These are phyloP conservation scores for Gadus chalcogrammus DNA, from an alignment of 2,113 vertebrate species.

Conservation along the genomic window DNA sequence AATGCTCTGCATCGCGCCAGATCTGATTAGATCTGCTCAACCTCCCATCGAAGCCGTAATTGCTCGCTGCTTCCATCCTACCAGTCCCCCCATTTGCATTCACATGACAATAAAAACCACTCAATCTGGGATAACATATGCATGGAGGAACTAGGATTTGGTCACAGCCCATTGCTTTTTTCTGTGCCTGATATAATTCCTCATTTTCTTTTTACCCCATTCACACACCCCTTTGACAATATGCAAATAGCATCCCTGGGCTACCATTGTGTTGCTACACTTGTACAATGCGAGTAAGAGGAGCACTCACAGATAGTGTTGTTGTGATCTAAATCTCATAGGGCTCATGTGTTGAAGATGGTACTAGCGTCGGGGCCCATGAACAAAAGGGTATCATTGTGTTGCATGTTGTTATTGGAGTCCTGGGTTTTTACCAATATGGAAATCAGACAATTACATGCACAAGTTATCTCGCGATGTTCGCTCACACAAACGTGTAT, in stretches of 20 bases:
- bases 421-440: constrained; percentile 15
- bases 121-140: constrained; percentile 52
- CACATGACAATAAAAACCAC: constrained; percentile 56
- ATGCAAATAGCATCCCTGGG: constrained; percentile 64
- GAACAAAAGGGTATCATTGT: constrained; percentile 33
- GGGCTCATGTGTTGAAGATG: constrained; percentile 34
- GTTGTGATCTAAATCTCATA: constrained; percentile 24
- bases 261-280: constrained; percentile 43
- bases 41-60: constrained; percentile 47
- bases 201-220: constrained; percentile 54
- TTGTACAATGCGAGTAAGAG: constrained; percentile 40
- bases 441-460: constrained; percentile 34
- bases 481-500: constrained; percentile 12
- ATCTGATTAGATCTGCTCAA: constrained; percentile 32
- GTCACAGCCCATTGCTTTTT: constrained; percentile 63
- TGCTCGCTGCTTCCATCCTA: constrained; percentile 48
- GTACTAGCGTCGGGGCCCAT: constrained; percentile 23
- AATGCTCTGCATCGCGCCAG: constrained; percentile 40
- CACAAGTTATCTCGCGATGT: background rate
- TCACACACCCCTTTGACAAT: constrained; percentile 52
- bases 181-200: constrained; percentile 58
- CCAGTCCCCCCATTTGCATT: constrained; percentile 52
- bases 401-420: constrained; percentile 27
- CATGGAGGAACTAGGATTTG: constrained; percentile 50
- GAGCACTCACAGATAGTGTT: constrained; percentile 21